Evolutionary conservation across 2,888 invertebrate species (phyloP).

Genomic region (Orthosia gothica): DNA sequence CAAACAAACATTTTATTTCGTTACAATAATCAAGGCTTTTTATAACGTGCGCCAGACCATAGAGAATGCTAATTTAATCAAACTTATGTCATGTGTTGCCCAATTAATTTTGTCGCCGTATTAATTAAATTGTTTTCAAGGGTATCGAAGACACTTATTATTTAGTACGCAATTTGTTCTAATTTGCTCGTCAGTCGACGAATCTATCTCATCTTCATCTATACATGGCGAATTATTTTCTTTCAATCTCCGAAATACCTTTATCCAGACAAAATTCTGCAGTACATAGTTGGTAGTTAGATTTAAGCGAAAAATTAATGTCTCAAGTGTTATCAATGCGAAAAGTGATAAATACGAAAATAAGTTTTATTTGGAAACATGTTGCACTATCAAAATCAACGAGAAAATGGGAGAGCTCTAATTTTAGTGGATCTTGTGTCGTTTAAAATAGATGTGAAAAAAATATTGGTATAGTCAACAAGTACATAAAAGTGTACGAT

Average conservation of each 20-base stretch:
- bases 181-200: slow-evolving; percentile 6
- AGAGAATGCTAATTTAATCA: slow-evolving; percentile 4
- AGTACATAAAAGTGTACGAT: slow-evolving; percentile 65
- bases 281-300: slow-evolving; percentile 5
- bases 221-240: neutral
- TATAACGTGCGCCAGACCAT: neutral
- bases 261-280: slow-evolving; percentile 2
- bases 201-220: neutral
- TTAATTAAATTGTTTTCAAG: slow-evolving; percentile 22
- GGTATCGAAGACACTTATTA: slow-evolving; percentile 16
- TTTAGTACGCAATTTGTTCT: slow-evolving; percentile 2
- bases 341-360: slow-evolving; percentile 6
- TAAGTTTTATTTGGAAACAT: neutral
- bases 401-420: slow-evolving; percentile 61
- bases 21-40: neutral
- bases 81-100: neutral
- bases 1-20: neutral
- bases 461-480: slow-evolving; percentile 60
- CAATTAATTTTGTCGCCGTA: neutral
- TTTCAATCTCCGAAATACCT: neutral
- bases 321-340: neutral
- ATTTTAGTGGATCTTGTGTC: slow-evolving; percentile 49
- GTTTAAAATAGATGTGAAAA: slow-evolving; percentile 64
- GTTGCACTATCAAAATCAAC: neutral
- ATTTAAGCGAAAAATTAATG: slow-evolving; percentile 9